Conservation (phyloP, 1,140 invertebrate species). For the Tribolium madens region DNA sequence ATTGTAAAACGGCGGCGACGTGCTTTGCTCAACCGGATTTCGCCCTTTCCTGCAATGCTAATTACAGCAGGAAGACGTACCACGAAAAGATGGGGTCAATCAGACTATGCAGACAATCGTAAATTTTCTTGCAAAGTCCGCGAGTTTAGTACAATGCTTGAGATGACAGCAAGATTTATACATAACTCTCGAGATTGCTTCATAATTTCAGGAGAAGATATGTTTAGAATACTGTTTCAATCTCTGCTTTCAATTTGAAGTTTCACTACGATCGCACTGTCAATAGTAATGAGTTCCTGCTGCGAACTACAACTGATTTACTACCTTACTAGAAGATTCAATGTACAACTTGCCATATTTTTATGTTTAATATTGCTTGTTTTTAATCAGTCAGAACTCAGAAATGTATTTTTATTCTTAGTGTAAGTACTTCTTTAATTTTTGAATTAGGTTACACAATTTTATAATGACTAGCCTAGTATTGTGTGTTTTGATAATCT, state of each 20-base stretch:
- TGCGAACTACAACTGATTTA: neutral
- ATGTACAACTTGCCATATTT: neutral
- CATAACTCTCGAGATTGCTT: slow-evolving; percentile 18
- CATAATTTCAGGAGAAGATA: slow-evolving; percentile 21
- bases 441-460: too few species aligned
- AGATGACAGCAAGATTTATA: slow-evolving; percentile 8
- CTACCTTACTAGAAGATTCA: neutral
- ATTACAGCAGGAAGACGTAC: neutral
- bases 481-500: neutral
- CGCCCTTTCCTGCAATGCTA: neutral
- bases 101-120: neutral
- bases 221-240: slow-evolving; percentile 9
- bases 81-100: neutral
- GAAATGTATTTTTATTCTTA: too few species aligned
- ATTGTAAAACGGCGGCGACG: slow-evolving; percentile 33
- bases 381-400: neutral
- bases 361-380: neutral
- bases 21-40: slow-evolving; percentile 35
- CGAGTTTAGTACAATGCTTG: slow-evolving; percentile 3
- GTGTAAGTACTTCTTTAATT: too few species aligned
- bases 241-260: slow-evolving; percentile 16
- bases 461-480: neutral
- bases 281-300: slow-evolving; percentile 9
- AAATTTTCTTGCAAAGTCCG: slow-evolving; percentile 3
- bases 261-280: neutral